Evolutionary conservation across 1,140 invertebrate species (phyloP).

Genomic region (Colletes gigas): DNA sequence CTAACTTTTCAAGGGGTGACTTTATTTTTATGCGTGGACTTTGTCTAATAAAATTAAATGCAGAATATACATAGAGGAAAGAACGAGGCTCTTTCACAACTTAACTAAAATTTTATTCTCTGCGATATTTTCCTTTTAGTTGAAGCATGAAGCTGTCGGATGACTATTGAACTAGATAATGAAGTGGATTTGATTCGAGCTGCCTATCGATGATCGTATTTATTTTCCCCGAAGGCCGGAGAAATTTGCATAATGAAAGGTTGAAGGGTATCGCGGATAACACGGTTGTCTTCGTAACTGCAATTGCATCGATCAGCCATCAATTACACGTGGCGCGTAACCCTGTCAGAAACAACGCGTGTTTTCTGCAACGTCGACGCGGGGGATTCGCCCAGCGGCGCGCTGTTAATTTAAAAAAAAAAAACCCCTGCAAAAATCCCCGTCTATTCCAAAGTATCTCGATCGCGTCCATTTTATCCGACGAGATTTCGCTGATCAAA

Average conservation of each 20-base stretch:
- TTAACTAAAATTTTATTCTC: no score
- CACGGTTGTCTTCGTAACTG: conserved; percentile 24
- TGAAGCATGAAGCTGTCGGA: neutral
- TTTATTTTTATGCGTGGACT: no score
- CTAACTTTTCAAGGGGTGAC: no score
- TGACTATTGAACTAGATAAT: no score
- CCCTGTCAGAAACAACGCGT: conserved; percentile 14
- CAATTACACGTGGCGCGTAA: conserved; percentile 22
- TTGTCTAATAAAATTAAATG: no score
- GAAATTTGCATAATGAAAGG: conserved; percentile 13
- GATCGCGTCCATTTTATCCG: neutral
- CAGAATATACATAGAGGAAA: no score
- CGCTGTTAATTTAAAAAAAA: conserved; percentile 11
- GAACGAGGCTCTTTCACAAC: no score
- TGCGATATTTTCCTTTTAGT: conserved; percentile 30
- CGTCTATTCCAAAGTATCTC: neutral
- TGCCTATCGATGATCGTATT: neutral
- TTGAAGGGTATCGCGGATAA: neutral
- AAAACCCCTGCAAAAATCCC: neutral
- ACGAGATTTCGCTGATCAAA: no score
- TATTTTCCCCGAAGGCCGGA: neutral
- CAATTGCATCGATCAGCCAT: conserved; percentile 37
- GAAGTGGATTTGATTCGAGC: neutral
- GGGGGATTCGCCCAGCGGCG: neutral
- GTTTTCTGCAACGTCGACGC: conserved; percentile 12